phyloP scores from a whole-genome alignment of 2,888 invertebrate species.

The Eristalis arbustorum region DNA sequence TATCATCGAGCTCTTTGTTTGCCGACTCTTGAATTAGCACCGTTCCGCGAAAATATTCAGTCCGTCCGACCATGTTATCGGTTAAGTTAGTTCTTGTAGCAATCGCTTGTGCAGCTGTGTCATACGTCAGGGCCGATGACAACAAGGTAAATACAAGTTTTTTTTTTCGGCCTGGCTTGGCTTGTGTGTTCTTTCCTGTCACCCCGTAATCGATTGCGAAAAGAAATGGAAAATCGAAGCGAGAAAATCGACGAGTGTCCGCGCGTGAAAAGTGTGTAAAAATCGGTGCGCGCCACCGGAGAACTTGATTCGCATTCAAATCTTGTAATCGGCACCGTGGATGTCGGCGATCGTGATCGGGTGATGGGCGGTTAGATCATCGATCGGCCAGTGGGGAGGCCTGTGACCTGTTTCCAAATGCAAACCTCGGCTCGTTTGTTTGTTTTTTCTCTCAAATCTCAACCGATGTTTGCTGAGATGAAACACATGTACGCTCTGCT shows the following conservation, averaged over 20 bases:
- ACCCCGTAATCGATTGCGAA: neutral
- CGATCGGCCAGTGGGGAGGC: neutral
- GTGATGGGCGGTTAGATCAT: neutral
- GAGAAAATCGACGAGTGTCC: slow-evolving; percentile 6
- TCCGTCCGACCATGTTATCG: slow-evolving; percentile 24
- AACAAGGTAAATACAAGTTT: slow-evolving; percentile 15
- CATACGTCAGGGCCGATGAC: slow-evolving; percentile 2
- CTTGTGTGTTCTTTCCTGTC: no score
- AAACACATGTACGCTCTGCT: neutral
- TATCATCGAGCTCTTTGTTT: neutral
- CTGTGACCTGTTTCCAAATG: neutral
- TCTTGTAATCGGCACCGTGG: slow-evolving; percentile 1
- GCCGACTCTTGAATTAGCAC: slow-evolving; percentile 22
- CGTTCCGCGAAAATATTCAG: slow-evolving; percentile 6
- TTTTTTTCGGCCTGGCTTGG: no score
- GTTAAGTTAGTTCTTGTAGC: slow-evolving; percentile 31
- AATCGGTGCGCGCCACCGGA: neutral
- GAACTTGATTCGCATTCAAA: slow-evolving; percentile 19
- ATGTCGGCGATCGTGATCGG: neutral
- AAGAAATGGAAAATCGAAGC: neutral
- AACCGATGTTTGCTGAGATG: neutral
- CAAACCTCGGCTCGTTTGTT: neutral
- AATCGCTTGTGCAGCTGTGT: slow-evolving; percentile 28
- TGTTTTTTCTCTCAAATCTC: neutral
- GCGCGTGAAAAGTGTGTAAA: neutral